phyloP scores from a whole-genome alignment of 2,888 invertebrate species.

The Entomobrya proxima region DNA sequence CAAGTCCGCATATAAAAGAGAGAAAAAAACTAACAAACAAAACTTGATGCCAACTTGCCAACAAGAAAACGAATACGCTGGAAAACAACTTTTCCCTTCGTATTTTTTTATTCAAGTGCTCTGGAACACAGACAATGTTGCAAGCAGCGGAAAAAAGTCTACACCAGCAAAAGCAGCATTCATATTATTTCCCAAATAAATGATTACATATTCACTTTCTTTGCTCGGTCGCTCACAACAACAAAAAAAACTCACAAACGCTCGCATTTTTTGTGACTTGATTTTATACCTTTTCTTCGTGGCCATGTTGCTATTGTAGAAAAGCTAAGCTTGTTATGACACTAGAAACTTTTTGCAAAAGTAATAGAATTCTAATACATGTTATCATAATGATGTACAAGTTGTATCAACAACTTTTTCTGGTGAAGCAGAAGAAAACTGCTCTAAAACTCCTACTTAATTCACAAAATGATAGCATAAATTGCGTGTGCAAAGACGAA shows the following conservation, averaged over 20 bases:
- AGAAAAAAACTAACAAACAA: slow-evolving; percentile 7
- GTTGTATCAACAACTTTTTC: background rate
- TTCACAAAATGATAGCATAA: too few species aligned
- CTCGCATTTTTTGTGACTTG: background rate
- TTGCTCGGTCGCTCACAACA: background rate
- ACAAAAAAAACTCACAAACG: too few species aligned
- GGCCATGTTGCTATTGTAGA: background rate
- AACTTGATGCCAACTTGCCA: slow-evolving; percentile 11
- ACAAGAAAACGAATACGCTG: background rate
- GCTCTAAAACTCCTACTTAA: too few species aligned
- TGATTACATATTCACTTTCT: background rate
- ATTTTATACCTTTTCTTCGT: background rate
- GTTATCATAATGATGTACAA: slow-evolving; percentile 1
- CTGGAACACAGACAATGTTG: background rate
- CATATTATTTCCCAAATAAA: slow-evolving; percentile 13
- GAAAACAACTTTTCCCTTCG: background rate
- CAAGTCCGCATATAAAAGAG: background rate
- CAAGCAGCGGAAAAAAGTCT: background rate
- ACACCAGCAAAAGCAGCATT: background rate
- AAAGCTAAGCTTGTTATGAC: slow-evolving; percentile 35
- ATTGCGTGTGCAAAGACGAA: too few species aligned
- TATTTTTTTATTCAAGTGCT: background rate
- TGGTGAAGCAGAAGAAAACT: too few species aligned
- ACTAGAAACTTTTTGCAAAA: background rate
- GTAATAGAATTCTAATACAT: slow-evolving; percentile 19